Percentiles rank a stretch among this genome's conserved stretches.
phyloP scores from a whole-genome alignment of 2,113 vertebrate genomes.

The Chionomys nivalis region DNA sequence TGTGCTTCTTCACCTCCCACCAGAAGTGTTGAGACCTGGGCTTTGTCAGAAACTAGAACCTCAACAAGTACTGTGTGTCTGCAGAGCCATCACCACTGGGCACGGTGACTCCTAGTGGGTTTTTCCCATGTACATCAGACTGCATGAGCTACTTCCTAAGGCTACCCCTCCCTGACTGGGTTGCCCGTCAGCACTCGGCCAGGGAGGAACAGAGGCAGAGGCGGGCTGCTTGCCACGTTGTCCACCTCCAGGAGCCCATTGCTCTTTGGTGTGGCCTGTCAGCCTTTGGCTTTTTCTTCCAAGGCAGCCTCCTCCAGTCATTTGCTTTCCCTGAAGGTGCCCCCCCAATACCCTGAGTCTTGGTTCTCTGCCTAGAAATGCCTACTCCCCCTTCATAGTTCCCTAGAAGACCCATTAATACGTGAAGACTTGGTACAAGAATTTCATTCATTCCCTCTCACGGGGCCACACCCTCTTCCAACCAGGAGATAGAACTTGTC shows the following conservation, averaged over 20 bases:
- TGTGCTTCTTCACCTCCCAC: neutral
- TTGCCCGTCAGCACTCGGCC: neutral
- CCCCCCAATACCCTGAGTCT: neutral
- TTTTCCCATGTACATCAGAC: neutral
- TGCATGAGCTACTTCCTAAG: neutral
- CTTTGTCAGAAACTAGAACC: neutral
- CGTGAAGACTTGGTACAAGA: neutral
- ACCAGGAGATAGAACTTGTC: neutral
- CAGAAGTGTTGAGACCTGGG: neutral
- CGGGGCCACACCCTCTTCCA: neutral
- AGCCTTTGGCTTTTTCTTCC: neutral
- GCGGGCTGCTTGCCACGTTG: neutral
- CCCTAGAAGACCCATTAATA: neutral
- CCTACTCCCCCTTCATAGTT: neutral
- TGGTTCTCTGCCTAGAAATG: neutral
- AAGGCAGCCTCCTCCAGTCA: neutral
- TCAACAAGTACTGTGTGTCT: neutral
- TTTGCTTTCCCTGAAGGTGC: neutral
- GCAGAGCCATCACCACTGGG: neutral
- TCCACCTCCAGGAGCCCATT: neutral
- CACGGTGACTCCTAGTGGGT: neutral
- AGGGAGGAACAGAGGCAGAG: neutral
- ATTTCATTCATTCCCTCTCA: neutral
- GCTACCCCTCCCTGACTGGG: neutral
- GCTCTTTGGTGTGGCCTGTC: neutral